Conservation (phyloP, 2,797 vertebrate species). For the Sebastes glaucus region DNA sequence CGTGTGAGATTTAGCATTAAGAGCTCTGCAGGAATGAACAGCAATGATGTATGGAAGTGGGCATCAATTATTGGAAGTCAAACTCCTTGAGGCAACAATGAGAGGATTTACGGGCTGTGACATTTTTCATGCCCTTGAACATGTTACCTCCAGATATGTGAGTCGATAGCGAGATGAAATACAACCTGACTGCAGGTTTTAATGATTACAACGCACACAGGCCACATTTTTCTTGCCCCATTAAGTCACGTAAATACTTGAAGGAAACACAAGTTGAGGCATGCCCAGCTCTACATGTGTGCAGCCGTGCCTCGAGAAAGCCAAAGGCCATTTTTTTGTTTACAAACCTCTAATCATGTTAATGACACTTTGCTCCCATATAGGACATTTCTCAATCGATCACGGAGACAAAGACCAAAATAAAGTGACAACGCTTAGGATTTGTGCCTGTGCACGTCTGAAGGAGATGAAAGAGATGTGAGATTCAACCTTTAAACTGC, state of each 20-base stretch:
- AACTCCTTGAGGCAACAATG: constrained; percentile 67
- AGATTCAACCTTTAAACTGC: constrained; percentile 65
- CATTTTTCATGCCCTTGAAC: constrained; percentile 71
- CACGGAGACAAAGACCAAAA: constrained; percentile 31
- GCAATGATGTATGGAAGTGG: constrained; percentile 51
- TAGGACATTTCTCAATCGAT: constrained; percentile 47
- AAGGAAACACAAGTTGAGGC: constrained; percentile 42
- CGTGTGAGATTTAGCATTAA: background rate
- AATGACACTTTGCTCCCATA: constrained; percentile 26
- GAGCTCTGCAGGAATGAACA: constrained; percentile 12
- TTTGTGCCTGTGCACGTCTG: constrained; percentile 36
- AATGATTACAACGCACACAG: constrained; percentile 50
- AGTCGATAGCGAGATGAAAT: constrained; percentile 66
- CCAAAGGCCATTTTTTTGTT: constrained; percentile 39
- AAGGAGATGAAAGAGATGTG: constrained; percentile 52
- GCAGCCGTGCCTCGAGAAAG: background rate
- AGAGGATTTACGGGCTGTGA: constrained; percentile 64
- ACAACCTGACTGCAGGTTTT: constrained; percentile 51
- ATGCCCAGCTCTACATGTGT: constrained; percentile 22
- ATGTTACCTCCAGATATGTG: constrained; percentile 48
- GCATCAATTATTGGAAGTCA: constrained; percentile 70
- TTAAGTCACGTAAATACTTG: constrained; percentile 49
- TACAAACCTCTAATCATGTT: constrained; percentile 57
- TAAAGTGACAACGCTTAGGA: constrained; percentile 18
- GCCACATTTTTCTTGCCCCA: constrained; percentile 42